These are phyloP conservation scores for Gonatopus flavifemur DNA, from an alignment of 1,140 invertebrate species.

Conservation along the genomic window DNA sequence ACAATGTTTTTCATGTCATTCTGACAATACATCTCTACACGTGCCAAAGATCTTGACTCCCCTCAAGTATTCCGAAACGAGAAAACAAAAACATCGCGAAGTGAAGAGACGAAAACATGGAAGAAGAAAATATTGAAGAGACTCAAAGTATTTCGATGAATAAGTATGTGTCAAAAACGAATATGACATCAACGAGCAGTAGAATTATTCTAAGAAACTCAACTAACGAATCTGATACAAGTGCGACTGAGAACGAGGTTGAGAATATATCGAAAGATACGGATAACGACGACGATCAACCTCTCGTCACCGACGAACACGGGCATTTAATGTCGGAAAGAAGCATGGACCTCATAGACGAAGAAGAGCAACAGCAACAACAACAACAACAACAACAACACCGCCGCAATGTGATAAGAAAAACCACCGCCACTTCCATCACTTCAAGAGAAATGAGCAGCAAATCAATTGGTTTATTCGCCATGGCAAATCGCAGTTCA, in stretches of 20 bases:
- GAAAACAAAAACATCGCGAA: too few species aligned
- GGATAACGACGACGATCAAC: not conserved
- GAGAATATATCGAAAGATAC: conserved; percentile 47
- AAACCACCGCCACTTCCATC: conserved; percentile 13
- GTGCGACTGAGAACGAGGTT: conserved; percentile 47
- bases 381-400: conserved; percentile 42
- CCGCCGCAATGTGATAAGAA: conserved; percentile 40
- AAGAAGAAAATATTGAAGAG: too few species aligned
- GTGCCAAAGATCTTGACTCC: too few species aligned
- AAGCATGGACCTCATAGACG: not conserved
- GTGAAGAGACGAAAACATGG: too few species aligned
- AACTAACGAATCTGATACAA: conserved; percentile 45
- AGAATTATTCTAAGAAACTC: too few species aligned
- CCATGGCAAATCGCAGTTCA: conserved; percentile 63
- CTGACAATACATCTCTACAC: too few species aligned
- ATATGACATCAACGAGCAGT: too few species aligned
- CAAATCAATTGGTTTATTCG: conserved; percentile 59
- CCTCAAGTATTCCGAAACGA: too few species aligned
- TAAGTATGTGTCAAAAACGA: too few species aligned
- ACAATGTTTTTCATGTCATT: too few species aligned
- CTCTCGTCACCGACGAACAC: conserved; percentile 24
- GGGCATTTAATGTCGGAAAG: conserved; percentile 17
- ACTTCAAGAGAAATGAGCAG: conserved; percentile 41
- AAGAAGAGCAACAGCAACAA: conserved; percentile 45
- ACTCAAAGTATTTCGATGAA: too few species aligned